A percentile compares a stretch with the other conserved stretches of the same genome.
phyloP scores from a whole-genome alignment of 2,888 invertebrate genomes.

The Seira ritae region DNA sequence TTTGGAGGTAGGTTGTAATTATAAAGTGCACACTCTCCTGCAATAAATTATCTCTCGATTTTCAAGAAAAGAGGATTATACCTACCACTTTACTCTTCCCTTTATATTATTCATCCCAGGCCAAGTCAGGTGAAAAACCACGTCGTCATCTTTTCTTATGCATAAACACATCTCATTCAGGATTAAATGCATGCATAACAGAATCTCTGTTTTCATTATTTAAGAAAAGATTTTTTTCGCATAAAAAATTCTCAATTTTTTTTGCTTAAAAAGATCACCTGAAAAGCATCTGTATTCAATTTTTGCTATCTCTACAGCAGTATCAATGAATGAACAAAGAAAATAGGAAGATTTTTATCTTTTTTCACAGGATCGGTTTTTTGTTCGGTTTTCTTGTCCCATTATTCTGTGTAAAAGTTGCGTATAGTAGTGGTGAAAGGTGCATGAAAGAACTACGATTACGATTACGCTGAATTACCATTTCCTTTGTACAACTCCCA shows the following conservation, averaged over 20 bases:
- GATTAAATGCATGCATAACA: constrained; percentile 23
- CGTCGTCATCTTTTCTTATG: constrained; percentile 31
- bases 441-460: neutral
- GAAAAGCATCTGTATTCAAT: constrained; percentile 8
- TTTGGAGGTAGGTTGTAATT: constrained; percentile 59
- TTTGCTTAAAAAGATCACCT: neutral
- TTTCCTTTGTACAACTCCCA: constrained; percentile 7
- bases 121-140: constrained; percentile 46
- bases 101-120: constrained; percentile 37
- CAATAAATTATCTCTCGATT: constrained; percentile 52
- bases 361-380: constrained; percentile 5
- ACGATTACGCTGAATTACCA: neutral
- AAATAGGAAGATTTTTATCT: constrained; percentile 14
- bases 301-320: neutral
- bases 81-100: constrained; percentile 14
- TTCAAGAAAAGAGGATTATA: constrained; percentile 24
- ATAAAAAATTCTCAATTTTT: constrained; percentile 8
- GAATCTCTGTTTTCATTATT: constrained; percentile 3
- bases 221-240: neutral
- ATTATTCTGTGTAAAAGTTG: too few relatives aligned
- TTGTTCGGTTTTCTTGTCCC: neutral
- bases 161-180: constrained; percentile 7
- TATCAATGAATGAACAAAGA: constrained; percentile 3
- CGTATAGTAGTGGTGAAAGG: constrained; percentile 21
- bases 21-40: constrained; percentile 43